Conservation (phyloP, 2,113 vertebrate species). For the Prunella himalayana region DNA sequence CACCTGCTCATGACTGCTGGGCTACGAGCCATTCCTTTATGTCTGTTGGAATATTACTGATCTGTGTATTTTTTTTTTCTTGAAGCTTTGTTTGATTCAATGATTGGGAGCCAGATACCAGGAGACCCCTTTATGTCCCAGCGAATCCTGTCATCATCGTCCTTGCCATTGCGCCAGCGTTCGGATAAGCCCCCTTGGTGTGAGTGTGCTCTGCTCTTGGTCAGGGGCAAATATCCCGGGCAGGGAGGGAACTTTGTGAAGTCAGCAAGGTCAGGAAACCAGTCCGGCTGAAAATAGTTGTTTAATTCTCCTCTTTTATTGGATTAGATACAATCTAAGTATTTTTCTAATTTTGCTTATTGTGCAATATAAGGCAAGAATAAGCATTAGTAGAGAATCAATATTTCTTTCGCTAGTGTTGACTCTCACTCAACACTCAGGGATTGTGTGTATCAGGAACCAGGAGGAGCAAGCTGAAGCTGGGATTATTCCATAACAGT, state of each 20-base stretch:
- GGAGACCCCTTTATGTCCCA: slow-evolving; percentile 86
- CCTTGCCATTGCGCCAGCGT: slow-evolving; percentile 78
- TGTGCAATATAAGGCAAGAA: not conserved
- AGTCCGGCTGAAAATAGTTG: not conserved
- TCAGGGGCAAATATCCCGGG: not conserved
- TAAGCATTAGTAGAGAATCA: not conserved
- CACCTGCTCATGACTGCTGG: not conserved
- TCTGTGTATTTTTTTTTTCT: not conserved
- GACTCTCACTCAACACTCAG: not conserved
- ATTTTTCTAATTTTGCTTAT: not conserved
- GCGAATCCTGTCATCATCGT: slow-evolving; percentile 82
- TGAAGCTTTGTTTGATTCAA: slow-evolving; percentile 83
- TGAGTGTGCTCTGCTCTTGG: slow-evolving; percentile 73
- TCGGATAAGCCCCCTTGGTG: slow-evolving; percentile 94
- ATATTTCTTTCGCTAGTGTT: not conserved
- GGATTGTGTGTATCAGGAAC: not conserved
- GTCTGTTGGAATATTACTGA: not conserved
- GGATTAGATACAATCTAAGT: not conserved
- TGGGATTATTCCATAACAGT: not conserved
- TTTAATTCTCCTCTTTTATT: not conserved
- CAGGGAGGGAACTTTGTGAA: not conserved
- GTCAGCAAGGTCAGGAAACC: not conserved
- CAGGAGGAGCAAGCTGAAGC: not conserved
- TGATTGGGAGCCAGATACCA: slow-evolving; percentile 79
- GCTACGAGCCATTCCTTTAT: not conserved